These are phyloP conservation scores for Gymnocheta viridis DNA, from an alignment of 2,888 invertebrate species.

Conservation along the genomic window DNA sequence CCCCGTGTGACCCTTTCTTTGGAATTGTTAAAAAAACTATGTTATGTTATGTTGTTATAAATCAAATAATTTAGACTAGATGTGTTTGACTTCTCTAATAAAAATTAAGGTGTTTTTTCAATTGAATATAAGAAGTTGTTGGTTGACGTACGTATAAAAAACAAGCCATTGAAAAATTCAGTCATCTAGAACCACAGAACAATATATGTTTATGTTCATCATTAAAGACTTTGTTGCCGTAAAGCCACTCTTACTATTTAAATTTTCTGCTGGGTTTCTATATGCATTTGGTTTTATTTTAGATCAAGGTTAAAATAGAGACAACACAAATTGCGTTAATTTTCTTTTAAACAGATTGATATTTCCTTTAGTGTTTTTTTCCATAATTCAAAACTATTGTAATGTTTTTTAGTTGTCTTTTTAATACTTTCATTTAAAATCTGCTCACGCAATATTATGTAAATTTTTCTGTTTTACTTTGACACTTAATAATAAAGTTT, in stretches of 20 bases:
- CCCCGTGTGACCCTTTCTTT: not conserved
- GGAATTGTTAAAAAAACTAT: slow-evolving; percentile 40
- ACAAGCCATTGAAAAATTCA: slow-evolving; percentile 19
- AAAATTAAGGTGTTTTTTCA: slow-evolving; percentile 27
- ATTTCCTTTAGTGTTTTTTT: slow-evolving; percentile 44
- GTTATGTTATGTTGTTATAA: too few relatives aligned
- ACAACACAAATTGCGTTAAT: slow-evolving; percentile 58
- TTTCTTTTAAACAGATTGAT: slow-evolving; percentile 59
- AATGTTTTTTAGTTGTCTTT: slow-evolving; percentile 2
- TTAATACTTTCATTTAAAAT: slow-evolving; percentile 53
- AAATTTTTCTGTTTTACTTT: slow-evolving; percentile 28
- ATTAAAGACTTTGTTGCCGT: too few relatives aligned
- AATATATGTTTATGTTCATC: too few relatives aligned
- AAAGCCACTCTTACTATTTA: not conserved
- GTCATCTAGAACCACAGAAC: too few relatives aligned
- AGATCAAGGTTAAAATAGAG: slow-evolving; percentile 58
- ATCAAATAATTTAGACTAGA: slow-evolving; percentile 44
- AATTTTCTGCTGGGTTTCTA: not conserved
- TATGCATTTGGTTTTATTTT: slow-evolving; percentile 23
- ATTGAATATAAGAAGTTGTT: slow-evolving; percentile 6
- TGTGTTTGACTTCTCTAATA: not conserved
- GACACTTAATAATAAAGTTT: slow-evolving; percentile 26
- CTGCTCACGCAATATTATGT: slow-evolving; percentile 53
- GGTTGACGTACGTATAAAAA: not conserved
- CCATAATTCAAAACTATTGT: not conserved